These are phyloP conservation scores for Belonocnema kinseyi DNA, from an alignment of 1,140 invertebrate genomes.

Conservation along the genomic window DNA sequence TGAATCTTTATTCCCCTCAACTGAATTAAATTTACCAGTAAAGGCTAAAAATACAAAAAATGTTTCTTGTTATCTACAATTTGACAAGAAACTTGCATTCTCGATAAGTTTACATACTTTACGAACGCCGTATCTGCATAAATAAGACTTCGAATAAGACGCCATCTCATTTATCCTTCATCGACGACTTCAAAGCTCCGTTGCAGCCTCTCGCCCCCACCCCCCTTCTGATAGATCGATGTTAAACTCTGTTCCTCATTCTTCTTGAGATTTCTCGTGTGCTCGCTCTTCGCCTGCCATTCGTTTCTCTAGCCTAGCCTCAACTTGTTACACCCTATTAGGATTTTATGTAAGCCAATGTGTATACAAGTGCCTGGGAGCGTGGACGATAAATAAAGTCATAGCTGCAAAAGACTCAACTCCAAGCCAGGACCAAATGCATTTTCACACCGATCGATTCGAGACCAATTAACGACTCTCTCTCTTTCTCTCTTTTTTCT, in stretches of 20 bases:
- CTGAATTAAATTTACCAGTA: too few relatives aligned
- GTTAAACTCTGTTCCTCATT: constrained; percentile 13
- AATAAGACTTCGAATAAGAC: neutral
- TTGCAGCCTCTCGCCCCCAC: neutral
- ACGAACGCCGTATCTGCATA: neutral
- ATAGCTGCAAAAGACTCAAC: neutral
- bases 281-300: neutral
- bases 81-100: neutral
- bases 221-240: neutral
- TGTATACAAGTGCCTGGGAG: constrained; percentile 10
- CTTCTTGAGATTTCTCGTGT: constrained; percentile 1
- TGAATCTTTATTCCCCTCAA: too few relatives aligned
- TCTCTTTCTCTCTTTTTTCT: constrained; percentile 19
- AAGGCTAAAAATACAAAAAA: too few relatives aligned
- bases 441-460: constrained; percentile 10
- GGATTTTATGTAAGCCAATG: constrained; percentile 6
- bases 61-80: too few relatives aligned
- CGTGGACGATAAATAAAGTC: constrained; percentile 27
- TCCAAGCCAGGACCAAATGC: neutral
- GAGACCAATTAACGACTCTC: constrained; percentile 15
- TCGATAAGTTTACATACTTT: neutral
- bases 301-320: constrained; percentile 6
- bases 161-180: constrained; percentile 4
- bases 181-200: constrained; percentile 8
- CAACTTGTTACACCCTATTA: constrained; percentile 7